Evolutionary conservation across 2,888 invertebrate genomes (phyloP), one percentile per base, ranked within the genome.

Genomic region (Ecliptopera silaceata): DNA sequence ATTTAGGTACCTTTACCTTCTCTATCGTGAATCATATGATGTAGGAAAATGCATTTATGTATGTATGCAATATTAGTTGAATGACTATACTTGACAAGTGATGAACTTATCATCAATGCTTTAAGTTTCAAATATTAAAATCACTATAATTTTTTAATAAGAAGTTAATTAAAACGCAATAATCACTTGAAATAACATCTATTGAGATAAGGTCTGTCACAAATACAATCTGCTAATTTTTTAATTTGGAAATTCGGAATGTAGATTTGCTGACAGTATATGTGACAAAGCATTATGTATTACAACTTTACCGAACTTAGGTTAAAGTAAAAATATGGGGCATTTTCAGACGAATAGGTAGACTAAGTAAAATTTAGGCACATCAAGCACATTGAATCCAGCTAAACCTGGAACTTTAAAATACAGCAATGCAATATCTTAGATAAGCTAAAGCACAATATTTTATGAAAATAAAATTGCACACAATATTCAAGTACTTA

Each of bases 141-240:
- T n/a, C n/a, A n/a, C 4, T 6, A 11, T 29, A 11, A 20, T 18
- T 20, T 39, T 11, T 18, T 1, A 39, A 12, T 15, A 44, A 15
- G 32, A 32, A 12, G 12, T 17, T 11, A 18, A 44, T 20, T 36
- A 20, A 63, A 56, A 50, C 55, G 26, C 39, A 41, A 39, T 32
- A 26, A 8, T 50, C 64, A 61, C 57, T 67, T 69, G 63, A 65
- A 72, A 72, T 72, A 59, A 71, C 69, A 66, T 77, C 65, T 71
- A 77, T 73, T 76, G 51, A 65, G 57, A 68, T 70, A 69, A 64
- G 52, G 69, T 72, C 65, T 65, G 69, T 64, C 76, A 74, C 69
- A 68, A 65, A 68, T 61, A 59, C 31, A 57, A 64, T 64, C 56
- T 49, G 60, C 58, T 57, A 57, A 61, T 56, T 45, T 68, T 62